Evolutionary conservation across 1,140 invertebrate species (phyloP).

Genomic region (Gonatopus flavifemur): DNA sequence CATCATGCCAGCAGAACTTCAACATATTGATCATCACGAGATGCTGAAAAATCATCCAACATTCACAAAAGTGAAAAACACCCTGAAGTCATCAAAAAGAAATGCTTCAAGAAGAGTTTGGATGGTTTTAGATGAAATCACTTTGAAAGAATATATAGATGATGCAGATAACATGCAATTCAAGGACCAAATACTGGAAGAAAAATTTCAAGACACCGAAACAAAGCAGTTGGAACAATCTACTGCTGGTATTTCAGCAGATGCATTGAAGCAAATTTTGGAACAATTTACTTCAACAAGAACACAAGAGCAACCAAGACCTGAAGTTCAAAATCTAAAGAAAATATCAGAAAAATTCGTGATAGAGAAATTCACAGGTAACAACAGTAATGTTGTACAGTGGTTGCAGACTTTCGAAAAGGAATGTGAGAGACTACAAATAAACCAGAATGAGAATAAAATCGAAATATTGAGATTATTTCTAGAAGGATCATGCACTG

Average conservation of each 20-base stretch:
- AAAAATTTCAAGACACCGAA: too few species aligned
- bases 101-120: constrained; percentile 2
- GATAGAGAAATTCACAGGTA: constrained; percentile 2
- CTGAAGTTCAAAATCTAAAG: not conserved
- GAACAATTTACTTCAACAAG: not conserved
- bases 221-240: not conserved
- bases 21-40: not conserved
- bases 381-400: too few species aligned
- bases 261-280: not conserved
- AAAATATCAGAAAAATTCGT: constrained; percentile 5
- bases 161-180: constrained; percentile 8
- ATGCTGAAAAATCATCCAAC: not conserved
- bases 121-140: constrained; percentile 1
- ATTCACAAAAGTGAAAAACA: constrained; percentile 5
- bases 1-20: not conserved
- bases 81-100: constrained; percentile 3
- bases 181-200: not conserved
- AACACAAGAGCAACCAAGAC: not conserved
- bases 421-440: not conserved
- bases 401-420: constrained; percentile 4
- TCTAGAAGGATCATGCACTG: too few species aligned
- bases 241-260: not conserved
- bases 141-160: constrained; percentile 4
- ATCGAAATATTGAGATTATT: constrained; percentile 8
- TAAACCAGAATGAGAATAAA: not conserved